phyloP scores from a whole-genome alignment of 2,113 vertebrate genomes.

The Nycticorax nycticorax region DNA sequence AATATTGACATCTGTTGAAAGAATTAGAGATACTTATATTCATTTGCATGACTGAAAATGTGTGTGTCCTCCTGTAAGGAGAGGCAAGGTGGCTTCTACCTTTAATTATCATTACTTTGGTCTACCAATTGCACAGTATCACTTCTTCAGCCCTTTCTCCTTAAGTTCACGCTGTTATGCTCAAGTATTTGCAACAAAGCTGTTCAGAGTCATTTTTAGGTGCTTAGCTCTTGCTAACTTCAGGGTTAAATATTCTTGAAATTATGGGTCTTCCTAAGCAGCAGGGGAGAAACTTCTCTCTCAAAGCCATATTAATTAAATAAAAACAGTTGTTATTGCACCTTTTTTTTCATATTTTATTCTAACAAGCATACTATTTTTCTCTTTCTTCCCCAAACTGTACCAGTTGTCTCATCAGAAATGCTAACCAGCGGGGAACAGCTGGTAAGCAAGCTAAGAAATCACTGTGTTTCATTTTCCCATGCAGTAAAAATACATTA shows the following conservation, averaged over 20 bases:
- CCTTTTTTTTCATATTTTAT: not conserved
- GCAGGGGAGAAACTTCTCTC: not conserved
- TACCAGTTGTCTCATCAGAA: not conserved
- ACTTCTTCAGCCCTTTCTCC: not conserved
- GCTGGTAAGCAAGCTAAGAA: not conserved
- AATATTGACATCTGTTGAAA: not conserved
- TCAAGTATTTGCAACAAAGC: not conserved
- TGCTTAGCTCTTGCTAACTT: not conserved
- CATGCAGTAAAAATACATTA: not conserved
- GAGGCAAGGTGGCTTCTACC: not conserved
- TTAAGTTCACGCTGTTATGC: not conserved
- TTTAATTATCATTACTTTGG: not conserved
- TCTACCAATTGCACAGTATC: not conserved
- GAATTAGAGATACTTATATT: not conserved
- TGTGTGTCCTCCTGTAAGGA: not conserved
- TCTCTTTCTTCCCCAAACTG: not conserved
- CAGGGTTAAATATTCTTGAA: not conserved
- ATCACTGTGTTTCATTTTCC: not conserved
- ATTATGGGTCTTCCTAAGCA: not conserved
- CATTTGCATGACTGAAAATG: not conserved
- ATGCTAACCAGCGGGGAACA: not conserved
- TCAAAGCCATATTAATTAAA: not conserved
- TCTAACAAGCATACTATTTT: not conserved
- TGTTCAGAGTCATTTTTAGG: not conserved
- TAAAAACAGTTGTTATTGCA: not conserved